These are phyloP conservation scores for Chlorops oryzae DNA, from an alignment of 1,140 invertebrate species.

Conservation along the genomic window DNA sequence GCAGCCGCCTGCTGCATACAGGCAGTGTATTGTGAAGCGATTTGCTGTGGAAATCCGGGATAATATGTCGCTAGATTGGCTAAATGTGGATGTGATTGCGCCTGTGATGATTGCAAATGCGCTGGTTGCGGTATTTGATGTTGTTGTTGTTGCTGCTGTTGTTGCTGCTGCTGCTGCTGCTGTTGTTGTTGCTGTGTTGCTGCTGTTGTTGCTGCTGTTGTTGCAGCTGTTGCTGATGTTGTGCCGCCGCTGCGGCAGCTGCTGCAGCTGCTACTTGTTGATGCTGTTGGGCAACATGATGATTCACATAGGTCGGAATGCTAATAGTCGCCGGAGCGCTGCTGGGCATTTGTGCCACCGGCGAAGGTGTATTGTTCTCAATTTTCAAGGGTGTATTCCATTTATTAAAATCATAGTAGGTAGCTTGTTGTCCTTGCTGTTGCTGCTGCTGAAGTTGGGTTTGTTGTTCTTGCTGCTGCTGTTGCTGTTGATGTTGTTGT, in stretches of 20 bases:
- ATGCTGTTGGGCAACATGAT: conserved; percentile 36
- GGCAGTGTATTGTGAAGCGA: conserved; percentile 42
- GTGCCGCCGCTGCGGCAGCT: conserved; percentile 20
- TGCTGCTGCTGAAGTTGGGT: conserved; percentile 30
- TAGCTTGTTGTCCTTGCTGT: conserved; percentile 38
- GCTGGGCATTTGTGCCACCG: conserved; percentile 22
- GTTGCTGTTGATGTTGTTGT: conserved; percentile 14
- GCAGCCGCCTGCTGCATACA: conserved; percentile 42
- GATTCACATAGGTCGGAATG: conserved; percentile 47
- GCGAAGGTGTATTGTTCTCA: conserved; percentile 41
- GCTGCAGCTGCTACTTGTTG: conserved; percentile 43
- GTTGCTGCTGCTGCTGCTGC: conserved; percentile 24
- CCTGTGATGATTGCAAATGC: conserved; percentile 43
- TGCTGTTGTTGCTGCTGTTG: conserved; percentile 35
- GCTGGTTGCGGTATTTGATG: conserved; percentile 41
- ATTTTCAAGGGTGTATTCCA: conserved; percentile 44
- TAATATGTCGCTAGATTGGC: conserved; percentile 41
- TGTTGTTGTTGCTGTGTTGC: conserved; percentile 23
- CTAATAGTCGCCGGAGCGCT: conserved; percentile 42
- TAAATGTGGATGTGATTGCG: conserved; percentile 39
- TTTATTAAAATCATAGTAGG: conserved; percentile 44
- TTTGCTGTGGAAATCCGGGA: conserved; percentile 41
- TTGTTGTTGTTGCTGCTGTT: conserved; percentile 20
- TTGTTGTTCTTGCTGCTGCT: conserved; percentile 33
- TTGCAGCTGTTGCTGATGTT: conserved; percentile 28